phyloP scores from a whole-genome alignment of 2,797 vertebrate genomes.

The Setipinna tenuifilis region DNA sequence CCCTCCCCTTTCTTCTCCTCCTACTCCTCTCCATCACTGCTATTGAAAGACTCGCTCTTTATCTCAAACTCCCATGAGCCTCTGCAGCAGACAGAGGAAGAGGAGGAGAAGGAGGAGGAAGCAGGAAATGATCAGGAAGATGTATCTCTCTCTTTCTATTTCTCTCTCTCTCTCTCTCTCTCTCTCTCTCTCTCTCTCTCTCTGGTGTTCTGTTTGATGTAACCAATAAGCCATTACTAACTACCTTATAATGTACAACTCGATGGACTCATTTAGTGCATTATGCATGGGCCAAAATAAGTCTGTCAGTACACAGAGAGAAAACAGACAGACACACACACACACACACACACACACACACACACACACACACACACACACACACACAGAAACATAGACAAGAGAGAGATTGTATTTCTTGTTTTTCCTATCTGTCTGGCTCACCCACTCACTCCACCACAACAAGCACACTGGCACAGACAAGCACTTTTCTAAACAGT shows the following conservation, averaged over 20 bases:
- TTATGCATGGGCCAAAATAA: background rate
- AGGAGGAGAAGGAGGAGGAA: background rate
- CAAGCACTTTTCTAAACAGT: background rate
- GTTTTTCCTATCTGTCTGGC: background rate
- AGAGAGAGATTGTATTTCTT: background rate
- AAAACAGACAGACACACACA: constrained; percentile 34
- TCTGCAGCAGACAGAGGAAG: background rate
- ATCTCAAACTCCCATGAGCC: background rate
- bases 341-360: background rate
- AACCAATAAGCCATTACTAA: background rate
- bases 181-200: background rate
- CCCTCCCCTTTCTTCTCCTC: background rate
- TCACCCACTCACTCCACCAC: background rate
- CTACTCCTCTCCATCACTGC: no score
- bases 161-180: background rate
- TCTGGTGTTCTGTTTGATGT: background rate
- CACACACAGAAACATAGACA: constrained; percentile 26
- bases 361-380: background rate
- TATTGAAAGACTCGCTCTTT: no score
- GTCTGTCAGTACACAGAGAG: background rate
- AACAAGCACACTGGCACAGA: background rate
- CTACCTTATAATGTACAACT: background rate
- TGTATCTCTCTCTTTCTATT: background rate
- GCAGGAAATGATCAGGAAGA: background rate
- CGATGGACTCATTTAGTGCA: background rate